These are phyloP conservation scores for Passerculus sandwichensis DNA, from an alignment of 2,797 vertebrate species.

Conservation along the genomic window DNA sequence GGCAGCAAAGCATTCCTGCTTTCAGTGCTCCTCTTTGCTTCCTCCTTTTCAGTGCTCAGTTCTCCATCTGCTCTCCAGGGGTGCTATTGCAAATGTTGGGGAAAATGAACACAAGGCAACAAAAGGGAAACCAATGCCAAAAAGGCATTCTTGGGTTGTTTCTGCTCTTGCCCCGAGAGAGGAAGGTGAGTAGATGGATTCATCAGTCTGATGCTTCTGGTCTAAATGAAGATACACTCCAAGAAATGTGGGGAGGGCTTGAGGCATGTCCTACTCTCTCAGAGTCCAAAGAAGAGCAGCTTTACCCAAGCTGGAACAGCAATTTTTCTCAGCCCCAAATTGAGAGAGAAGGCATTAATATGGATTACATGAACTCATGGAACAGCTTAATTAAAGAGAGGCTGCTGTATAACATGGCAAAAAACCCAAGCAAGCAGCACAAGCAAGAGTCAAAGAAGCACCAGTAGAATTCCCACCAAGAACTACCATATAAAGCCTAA, in stretches of 20 bases:
- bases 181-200: not conserved
- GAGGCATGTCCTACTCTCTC: not conserved
- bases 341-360: not conserved
- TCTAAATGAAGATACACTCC: not conserved
- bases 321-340: not conserved
- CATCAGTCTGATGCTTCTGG: not conserved
- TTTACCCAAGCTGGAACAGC: not conserved
- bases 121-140: not conserved
- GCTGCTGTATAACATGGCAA: not conserved
- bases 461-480: not conserved
- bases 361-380: not conserved
- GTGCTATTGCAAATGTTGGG: not conserved
- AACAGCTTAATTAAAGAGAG: not conserved
- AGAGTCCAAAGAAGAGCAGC: not conserved
- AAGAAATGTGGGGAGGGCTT: not conserved
- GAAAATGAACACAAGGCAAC: not conserved
- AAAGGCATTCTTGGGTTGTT: not conserved
- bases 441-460: not conserved
- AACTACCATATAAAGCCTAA: not conserved
- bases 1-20: not conserved
- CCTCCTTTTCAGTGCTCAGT: not conserved
- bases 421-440: not conserved
- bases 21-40: not conserved
- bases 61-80: constrained; percentile 3
- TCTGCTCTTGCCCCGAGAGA: not conserved